Evolutionary conservation across 2,113 vertebrate species (phyloP), one percentile per base, ranked within the genome.

Genomic region (Pollimyrus isidori): DNA sequence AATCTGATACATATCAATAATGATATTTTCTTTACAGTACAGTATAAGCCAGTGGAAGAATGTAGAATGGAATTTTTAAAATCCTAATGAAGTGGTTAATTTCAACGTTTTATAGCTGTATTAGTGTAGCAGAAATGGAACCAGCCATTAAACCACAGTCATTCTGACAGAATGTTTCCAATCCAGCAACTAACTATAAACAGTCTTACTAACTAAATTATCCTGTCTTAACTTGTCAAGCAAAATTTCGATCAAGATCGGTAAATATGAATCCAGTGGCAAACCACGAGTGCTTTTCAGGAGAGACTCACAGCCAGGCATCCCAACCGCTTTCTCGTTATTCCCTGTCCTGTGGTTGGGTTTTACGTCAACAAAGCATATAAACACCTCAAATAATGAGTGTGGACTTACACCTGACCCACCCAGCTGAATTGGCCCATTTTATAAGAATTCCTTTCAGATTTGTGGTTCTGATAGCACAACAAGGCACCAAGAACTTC

Each of bases 161-260:
- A 48, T 84, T 84, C 42, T 48, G 35, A 84, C 6, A 4, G 76
- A 92, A 30, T 69, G 91, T 91, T 10, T 84, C 49, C 7, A 88
- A 91, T 90, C 90, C 90, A 90, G 88, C 56, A 92, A 19, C 91
- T 84, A 87, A 89, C 92, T 91, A 87, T 91, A 84, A 84, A 84
- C 42, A 10, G 80, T 42, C 80, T n/a, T 21, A 17, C 35, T 84
- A 48, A 48, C 39, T 48, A 84, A 84, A 46, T 84, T 11, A 84
- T 84, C 21, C 45, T 84, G 39, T 82, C 76, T 42, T 45, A 82
- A 45, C 76, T 5, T 45, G 76, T 45, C 39, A 45, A 42, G 42
- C 39, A 45, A 82, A 82, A 21, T 21, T 82, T 82, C 3, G 39
- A 82, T 82, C 76, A 45, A 23, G 19, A 82, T 84, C 82, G 4